A percentile compares a stretch with the other conserved stretches of the same genome.
Evolutionary conservation across 2,888 invertebrate species (phyloP).

Genomic region (Thalpophila matura): DNA sequence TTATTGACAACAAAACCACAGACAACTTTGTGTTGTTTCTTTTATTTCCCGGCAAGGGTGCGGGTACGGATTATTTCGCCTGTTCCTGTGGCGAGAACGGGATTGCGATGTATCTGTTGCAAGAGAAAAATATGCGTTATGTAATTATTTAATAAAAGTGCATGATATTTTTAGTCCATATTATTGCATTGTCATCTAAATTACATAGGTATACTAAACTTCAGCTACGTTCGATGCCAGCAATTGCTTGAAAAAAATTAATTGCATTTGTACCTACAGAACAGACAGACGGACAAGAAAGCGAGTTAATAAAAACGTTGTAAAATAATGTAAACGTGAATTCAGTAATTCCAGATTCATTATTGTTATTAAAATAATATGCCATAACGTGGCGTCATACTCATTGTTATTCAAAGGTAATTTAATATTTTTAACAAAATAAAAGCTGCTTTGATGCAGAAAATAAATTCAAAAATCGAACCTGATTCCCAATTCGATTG

Average conservation of each 20-base stretch:
- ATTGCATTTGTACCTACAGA: too few relatives aligned
- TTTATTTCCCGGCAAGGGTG: conserved; percentile 79
- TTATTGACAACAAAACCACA: conserved; percentile 84
- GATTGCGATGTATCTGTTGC: conserved; percentile 27
- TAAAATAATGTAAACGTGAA: too few relatives aligned
- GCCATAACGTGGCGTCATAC: not conserved
- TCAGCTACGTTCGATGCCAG: too few relatives aligned
- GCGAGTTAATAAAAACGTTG: too few relatives aligned
- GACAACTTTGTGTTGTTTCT: conserved; percentile 78
- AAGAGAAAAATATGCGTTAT: too few relatives aligned
- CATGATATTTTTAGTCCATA: too few relatives aligned
- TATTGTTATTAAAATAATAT: too few relatives aligned
- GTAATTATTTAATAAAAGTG: too few relatives aligned
- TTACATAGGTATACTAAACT: too few relatives aligned
- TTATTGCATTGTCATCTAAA: too few relatives aligned
- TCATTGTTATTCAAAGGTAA: not conserved
- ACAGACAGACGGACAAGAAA: too few relatives aligned
- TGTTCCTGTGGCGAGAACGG: conserved; percentile 15
- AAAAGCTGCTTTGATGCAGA: conserved; percentile 1
- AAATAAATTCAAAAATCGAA: conserved; percentile 42
- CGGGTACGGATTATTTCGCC: conserved; percentile 66
- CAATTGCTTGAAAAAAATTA: too few relatives aligned
- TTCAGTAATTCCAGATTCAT: not conserved
- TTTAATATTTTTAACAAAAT: conserved; percentile 7
- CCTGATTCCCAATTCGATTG: conserved; percentile 25